phyloP scores from a whole-genome alignment of 2,113 vertebrate species.

The Saguinus midas region DNA sequence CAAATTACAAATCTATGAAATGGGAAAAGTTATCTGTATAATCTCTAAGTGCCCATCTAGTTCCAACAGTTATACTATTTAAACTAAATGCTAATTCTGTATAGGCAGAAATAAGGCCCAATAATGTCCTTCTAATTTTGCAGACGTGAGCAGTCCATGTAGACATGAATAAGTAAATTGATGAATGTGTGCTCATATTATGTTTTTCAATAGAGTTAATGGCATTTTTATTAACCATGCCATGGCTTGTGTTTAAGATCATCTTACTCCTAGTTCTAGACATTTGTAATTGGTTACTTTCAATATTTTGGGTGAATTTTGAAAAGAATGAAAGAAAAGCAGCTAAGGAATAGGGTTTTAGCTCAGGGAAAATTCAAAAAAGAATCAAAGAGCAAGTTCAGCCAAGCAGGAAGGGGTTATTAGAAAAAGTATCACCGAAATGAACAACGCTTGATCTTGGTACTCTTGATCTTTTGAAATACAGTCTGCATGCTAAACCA shows the following conservation, averaged over 20 bases:
- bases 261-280: not conserved
- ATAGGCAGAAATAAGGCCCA: not conserved
- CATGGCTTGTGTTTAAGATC: not conserved
- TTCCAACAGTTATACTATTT: not conserved
- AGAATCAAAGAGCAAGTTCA: not conserved
- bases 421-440: not conserved
- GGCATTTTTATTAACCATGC: not conserved
- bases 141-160: not conserved
- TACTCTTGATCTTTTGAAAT: not conserved
- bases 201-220: not conserved
- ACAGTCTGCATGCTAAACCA: not conserved
- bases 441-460: not conserved
- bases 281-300: not conserved
- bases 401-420: not conserved
- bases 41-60: not conserved
- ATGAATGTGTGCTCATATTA: not conserved
- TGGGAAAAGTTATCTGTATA: not conserved
- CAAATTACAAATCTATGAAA: not conserved
- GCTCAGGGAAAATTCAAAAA: not conserved
- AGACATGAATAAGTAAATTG: not conserved
- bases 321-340: not conserved
- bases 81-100: not conserved
- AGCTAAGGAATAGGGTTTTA: not conserved
- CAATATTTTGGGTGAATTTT: not conserved
- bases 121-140: not conserved